Evolutionary conservation across 2,797 vertebrate species (phyloP), one percentile per base, ranked within the genome.

Genomic region (Austrolebias charrua): DNA sequence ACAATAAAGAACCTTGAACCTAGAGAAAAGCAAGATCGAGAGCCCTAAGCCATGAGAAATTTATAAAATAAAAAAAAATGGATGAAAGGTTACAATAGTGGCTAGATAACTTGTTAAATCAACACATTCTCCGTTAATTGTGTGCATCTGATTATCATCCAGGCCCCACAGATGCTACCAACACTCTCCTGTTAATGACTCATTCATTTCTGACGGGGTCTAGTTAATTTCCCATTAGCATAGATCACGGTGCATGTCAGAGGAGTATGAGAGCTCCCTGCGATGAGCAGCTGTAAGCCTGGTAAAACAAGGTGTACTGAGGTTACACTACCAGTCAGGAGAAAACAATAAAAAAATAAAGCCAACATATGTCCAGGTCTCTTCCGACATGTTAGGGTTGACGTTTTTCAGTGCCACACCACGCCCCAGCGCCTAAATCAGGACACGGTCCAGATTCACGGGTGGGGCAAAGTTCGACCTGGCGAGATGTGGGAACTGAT

Each of bases 201-300:
- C 70, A 67, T 65, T 84, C 65, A 77, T 70, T 71, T 80, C 65
- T 73, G 83, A 84, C 75, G 55, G 61, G 51, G 51, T 70, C 84
- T 88, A 68, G 18, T 86, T 84, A 86, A 73, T 70, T 73, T 20
- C 68, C 68, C 80, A 80, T 86, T 78, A 81, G 44, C 73, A 64
- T 38, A 53, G 71, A 77, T 78, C 63, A 67, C 0, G 67, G 54
- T 43, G 71, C 76, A 69, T 67, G 75, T 81, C 75, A 64, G 4
- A 63, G 24, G 49, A 54, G 42, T 33, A 15, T 19, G 24, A 65
- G 45, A 55, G 45, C 40, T 60, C 40, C 54, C 58, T 10, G 47
- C n/a, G 44, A 40, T 2, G 24, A 74, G 50, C 72, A 71, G 63
- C 61, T 63, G 66, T 44, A 49, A 2, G 14, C 20, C 33, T 51